Conservation (phyloP, 1,140 invertebrate genomes). For the Zaprionus gabonicus region DNA sequence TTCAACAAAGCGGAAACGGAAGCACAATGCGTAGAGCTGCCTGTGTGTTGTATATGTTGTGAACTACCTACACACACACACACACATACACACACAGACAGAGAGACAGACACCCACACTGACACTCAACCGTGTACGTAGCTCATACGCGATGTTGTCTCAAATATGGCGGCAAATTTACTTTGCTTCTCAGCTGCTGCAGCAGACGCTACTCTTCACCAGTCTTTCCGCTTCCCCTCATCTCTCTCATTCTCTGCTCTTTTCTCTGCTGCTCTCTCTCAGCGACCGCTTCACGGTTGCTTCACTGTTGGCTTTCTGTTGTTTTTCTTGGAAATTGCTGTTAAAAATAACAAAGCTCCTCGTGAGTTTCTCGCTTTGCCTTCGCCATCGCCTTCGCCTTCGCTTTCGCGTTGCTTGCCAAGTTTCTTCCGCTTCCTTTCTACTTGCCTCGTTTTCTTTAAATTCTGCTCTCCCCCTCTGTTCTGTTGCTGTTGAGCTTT, state of each 20-base stretch:
- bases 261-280: slow-evolving; percentile 6
- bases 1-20: slow-evolving; percentile 82
- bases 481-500: slow-evolving; percentile 28
- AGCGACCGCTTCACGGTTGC: slow-evolving; percentile 15
- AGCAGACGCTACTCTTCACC: slow-evolving; percentile 41
- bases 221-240: neutral
- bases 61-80: slow-evolving; percentile 44
- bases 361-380: slow-evolving; percentile 55
- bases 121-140: slow-evolving; percentile 25
- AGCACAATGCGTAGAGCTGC: slow-evolving; percentile 75
- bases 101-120: slow-evolving; percentile 10
- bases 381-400: slow-evolving; percentile 59
- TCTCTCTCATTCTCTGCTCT: slow-evolving; percentile 5
- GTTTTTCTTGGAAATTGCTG: slow-evolving; percentile 81
- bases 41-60: slow-evolving; percentile 16
- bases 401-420: slow-evolving; percentile 21
- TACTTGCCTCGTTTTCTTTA: slow-evolving; percentile 11
- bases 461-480: slow-evolving; percentile 7
- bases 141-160: slow-evolving; percentile 78
- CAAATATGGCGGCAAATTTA: slow-evolving; percentile 82
- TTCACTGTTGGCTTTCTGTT: slow-evolving; percentile 55
- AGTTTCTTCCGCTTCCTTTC: slow-evolving; percentile 61
- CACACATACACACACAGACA: slow-evolving; percentile 13
- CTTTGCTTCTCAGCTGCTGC: slow-evolving; percentile 60
- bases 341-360: slow-evolving; percentile 79